A percentile compares a stretch with the other conserved stretches of the same genome.
Conservation (phyloP, 2,797 vertebrate species). For the Molossus alvarezi region DNA sequence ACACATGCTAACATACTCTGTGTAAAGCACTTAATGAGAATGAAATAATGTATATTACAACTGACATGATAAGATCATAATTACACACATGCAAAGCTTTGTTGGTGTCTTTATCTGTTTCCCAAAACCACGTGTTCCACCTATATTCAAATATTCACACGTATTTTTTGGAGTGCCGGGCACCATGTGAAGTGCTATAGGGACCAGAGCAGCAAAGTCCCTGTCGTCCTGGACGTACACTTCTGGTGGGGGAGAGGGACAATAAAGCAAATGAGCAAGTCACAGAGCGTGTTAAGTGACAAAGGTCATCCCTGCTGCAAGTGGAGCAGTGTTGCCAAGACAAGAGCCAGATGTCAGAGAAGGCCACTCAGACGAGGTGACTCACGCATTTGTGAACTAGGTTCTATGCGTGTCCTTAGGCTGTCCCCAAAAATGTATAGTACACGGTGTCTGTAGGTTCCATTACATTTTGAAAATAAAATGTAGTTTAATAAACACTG, state of each 20-base stretch:
- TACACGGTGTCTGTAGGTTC: not conserved
- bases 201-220: not conserved
- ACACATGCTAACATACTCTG: slow-evolving; percentile 35
- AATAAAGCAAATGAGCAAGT: not conserved
- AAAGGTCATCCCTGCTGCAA: not conserved
- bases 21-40: slow-evolving; percentile 76
- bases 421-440: not conserved
- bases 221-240: not conserved
- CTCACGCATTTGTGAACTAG: fast-evolving
- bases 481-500: too few relatives aligned
- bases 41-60: slow-evolving; percentile 63
- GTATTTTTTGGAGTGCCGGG: not conserved
- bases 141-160: not conserved
- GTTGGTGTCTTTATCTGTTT: not conserved
- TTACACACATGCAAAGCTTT: slow-evolving; percentile 55
- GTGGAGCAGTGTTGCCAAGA: not conserved
- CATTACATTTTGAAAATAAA: too few relatives aligned
- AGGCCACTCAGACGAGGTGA: not conserved
- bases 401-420: not conserved
- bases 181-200: not conserved
- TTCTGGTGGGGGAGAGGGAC: not conserved
- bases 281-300: too few relatives aligned
- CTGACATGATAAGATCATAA: slow-evolving; percentile 78
- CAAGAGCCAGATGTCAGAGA: not conserved
- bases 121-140: not conserved